Conservation (phyloP, 2,113 vertebrate genomes). For the Bombycilla garrulus region DNA sequence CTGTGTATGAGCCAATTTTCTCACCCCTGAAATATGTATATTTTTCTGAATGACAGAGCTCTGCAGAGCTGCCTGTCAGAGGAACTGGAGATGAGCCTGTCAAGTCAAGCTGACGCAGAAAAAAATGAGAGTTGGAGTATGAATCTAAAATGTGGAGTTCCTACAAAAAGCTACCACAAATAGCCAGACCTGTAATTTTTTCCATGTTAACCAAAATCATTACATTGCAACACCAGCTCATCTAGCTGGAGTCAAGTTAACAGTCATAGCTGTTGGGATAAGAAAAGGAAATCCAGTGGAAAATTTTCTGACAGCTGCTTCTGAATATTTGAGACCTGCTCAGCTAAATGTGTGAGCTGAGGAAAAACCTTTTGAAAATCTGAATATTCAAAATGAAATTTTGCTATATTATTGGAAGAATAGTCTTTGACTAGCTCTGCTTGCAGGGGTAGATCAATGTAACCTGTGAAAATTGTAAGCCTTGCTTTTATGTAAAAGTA, state of each 20-base stretch:
- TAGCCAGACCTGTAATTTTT: background rate
- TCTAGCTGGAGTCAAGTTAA: background rate
- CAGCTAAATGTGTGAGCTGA: background rate
- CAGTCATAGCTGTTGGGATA: background rate
- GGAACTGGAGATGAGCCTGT: background rate
- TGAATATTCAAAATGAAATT: background rate
- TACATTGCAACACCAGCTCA: background rate
- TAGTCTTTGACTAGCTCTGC: background rate
- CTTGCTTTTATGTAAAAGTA: background rate
- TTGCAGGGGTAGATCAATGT: background rate
- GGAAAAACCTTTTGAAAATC: background rate
- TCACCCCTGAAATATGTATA: background rate
- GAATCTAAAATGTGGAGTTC: background rate
- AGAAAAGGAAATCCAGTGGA: slow-evolving; percentile 22
- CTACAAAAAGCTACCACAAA: background rate
- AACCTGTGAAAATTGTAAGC: background rate
- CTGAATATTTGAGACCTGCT: slow-evolving; percentile 12
- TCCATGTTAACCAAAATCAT: background rate
- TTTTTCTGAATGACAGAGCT: slow-evolving; percentile 9
- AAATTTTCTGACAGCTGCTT: slow-evolving; percentile 28
- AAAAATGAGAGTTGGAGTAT: background rate
- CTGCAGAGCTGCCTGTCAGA: background rate
- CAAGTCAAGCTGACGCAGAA: background rate
- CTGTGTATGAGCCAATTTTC: background rate
- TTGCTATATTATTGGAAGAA: background rate